Conservation (phyloP, 1,140 invertebrate species). For the Leptinotarsa defecta region DNA sequence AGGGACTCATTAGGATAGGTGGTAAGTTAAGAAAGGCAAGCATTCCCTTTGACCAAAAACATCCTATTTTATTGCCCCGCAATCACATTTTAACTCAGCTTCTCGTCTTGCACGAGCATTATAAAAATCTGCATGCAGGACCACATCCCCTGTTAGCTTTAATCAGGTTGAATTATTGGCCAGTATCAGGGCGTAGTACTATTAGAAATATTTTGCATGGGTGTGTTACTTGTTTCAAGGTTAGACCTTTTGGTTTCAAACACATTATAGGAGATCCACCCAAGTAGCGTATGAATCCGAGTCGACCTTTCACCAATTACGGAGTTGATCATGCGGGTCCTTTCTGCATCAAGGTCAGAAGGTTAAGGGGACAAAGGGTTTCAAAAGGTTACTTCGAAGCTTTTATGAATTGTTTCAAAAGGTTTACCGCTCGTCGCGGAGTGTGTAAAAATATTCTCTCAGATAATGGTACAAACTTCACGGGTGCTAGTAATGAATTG, state of each 20-base stretch:
- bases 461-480: constrained; percentile 56
- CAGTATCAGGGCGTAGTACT: too few relatives aligned
- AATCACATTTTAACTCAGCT: too few relatives aligned
- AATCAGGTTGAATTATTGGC: too few relatives aligned
- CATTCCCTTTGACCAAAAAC: too few relatives aligned
- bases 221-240: too few relatives aligned
- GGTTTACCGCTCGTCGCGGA: constrained; percentile 53
- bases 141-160: too few relatives aligned
- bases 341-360: constrained; percentile 49
- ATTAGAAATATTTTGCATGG: too few relatives aligned
- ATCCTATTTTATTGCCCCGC: too few relatives aligned
- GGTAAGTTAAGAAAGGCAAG: constrained; percentile 29
- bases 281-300: constrained; percentile 38
- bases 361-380: constrained; percentile 38
- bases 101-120: too few relatives aligned
- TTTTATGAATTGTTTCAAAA: constrained; percentile 51
- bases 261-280: too few relatives aligned
- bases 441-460: constrained; percentile 45
- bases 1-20: constrained; percentile 53
- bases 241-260: too few relatives aligned
- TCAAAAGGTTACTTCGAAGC: constrained; percentile 46
- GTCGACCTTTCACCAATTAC: constrained; percentile 18
- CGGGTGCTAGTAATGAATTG: constrained; percentile 33
- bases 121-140: too few relatives aligned
- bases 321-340: constrained; percentile 49